Base-by-base conservation (phyloP, 2,888 invertebrate species). In the Diaphora mendica region DNA sequence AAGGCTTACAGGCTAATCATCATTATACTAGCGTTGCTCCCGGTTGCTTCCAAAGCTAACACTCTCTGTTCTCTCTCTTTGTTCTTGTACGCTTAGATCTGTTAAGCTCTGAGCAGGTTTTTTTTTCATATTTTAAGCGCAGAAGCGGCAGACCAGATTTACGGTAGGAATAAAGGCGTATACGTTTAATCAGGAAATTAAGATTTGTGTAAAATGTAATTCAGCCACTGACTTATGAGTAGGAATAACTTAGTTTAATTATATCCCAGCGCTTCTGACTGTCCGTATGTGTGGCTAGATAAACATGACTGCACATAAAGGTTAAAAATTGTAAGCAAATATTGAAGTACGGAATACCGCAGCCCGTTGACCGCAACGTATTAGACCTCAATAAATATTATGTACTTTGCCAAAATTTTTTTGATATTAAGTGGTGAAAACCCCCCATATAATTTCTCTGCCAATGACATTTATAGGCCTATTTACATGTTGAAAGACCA, bases 401-500 rank as follows among this genome's bases (percentile, higher is more conserved):
- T 55, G 68, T 65, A 55, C 51, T 48, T 67, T 69, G 44, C 62
- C 64, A 64, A 71, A 73, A 72, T 59, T n/a, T 33, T n/a, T 67
- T 68, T 69, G 59, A 70, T 76, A 74, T 75, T 76, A 76, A 73
- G 69, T 72, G 76, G 70, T 67, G 81, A 84, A 82, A 74, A 68
- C 74, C 48, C 33, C 64, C 74, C 33, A 73, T 72, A 23, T 64
- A 71, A 65, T 75, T 44, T 73, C 70, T 44, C 75, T 78, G 82
- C 75, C 77, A 81, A 75, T 77, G 79, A 82, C 79, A 75, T 84
- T 82, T 72, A 80, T 82, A 71, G 71, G 67, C 23, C 67, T 76
- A 72, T 81, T 83, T 82, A 83, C 82, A 78, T 78, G 75, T 72
- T 73, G 74, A 78, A 77, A 84, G 82, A 80, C 78, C 80, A 77